phyloP scores from a whole-genome alignment of 2,888 invertebrate species.

The Hymenopus coronatus region DNA sequence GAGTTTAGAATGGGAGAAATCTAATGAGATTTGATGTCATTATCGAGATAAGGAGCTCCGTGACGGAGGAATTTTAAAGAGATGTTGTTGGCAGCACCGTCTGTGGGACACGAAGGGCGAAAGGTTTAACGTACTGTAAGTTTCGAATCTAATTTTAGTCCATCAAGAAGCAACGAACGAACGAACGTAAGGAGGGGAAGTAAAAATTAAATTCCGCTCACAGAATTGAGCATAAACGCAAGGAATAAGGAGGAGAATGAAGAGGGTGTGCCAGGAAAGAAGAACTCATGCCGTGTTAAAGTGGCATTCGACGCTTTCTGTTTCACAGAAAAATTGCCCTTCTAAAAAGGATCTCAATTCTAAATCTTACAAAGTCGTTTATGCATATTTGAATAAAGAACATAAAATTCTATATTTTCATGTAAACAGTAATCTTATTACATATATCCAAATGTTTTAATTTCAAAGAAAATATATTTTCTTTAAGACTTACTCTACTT shows the following conservation, averaged over 20 bases:
- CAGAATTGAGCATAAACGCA: constrained; percentile 22
- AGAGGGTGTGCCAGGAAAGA: not conserved
- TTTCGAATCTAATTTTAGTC: constrained; percentile 52
- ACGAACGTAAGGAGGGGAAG: constrained; percentile 45
- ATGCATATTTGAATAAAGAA: too few species aligned
- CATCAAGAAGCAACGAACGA: constrained; percentile 44
- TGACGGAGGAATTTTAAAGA: constrained; percentile 20
- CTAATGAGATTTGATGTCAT: constrained; percentile 29
- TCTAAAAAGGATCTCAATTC: too few species aligned
- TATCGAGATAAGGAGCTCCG: constrained; percentile 25
- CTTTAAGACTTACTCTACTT: too few species aligned
- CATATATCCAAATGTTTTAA: too few species aligned
- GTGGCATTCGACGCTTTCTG: not conserved
- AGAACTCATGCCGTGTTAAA: not conserved
- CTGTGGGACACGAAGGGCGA: constrained; percentile 45
- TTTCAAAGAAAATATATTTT: too few species aligned
- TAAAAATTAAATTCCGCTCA: constrained; percentile 44
- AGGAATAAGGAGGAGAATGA: not conserved
- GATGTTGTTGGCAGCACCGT: not conserved
- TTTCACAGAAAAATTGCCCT: not conserved
- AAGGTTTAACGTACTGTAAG: constrained; percentile 48
- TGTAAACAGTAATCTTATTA: too few species aligned
- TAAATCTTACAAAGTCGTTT: too few species aligned
- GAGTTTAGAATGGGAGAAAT: constrained; percentile 15
- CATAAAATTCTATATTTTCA: too few species aligned